phyloP scores from a whole-genome alignment of 2,113 vertebrate species.

The Dasypus novemcinctus region DNA sequence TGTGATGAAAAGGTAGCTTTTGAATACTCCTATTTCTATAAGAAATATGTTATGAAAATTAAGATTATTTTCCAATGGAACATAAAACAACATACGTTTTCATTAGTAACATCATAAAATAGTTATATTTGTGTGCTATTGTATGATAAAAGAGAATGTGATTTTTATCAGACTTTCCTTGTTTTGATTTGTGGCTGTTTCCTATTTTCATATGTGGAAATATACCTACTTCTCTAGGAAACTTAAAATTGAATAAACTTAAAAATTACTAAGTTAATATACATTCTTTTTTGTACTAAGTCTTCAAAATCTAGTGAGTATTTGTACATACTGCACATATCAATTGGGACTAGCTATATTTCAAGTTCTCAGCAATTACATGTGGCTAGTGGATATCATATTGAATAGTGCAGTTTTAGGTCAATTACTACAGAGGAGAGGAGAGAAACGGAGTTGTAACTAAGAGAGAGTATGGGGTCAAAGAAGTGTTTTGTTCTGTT shows the following conservation, averaged over 20 bases:
- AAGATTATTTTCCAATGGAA: conserved; percentile 80
- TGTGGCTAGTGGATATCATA: too few species aligned
- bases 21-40: conserved; percentile 76
- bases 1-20: conserved; percentile 76
- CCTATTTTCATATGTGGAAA: conserved; percentile 81
- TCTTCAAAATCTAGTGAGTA: too few species aligned
- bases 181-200: conserved; percentile 82
- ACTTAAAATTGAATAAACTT: conserved; percentile 85
- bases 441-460: too few species aligned
- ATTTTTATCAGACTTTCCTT: conserved; percentile 81
- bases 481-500: too few species aligned
- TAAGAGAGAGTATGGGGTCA: too few species aligned
- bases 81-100: conserved; percentile 73
- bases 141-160: conserved; percentile 72
- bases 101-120: conserved; percentile 69
- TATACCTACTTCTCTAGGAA: conserved; percentile 87
- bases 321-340: too few species aligned
- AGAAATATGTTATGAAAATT: conserved; percentile 81
- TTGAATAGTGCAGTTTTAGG: too few species aligned
- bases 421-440: too few species aligned
- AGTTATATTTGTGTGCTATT: conserved; percentile 65
- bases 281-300: too few species aligned
- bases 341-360: too few species aligned
- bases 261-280: too few species aligned
- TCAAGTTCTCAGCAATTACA: too few species aligned